Evolutionary conservation across 2,113 vertebrate species (phyloP), one percentile per base, ranked within the genome.

Genomic region (Phrynocephalus versicolor): DNA sequence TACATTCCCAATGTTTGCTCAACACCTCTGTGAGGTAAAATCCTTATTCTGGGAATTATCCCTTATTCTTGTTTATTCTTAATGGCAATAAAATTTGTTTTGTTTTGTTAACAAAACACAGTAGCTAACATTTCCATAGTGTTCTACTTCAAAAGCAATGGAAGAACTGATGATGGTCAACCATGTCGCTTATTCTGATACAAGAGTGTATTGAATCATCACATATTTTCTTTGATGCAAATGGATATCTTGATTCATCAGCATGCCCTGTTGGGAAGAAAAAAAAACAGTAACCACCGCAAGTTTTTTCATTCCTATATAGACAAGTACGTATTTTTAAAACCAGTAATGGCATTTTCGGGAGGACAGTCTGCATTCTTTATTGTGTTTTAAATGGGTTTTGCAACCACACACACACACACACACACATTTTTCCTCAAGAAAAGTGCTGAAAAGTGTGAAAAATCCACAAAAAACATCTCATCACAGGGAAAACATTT

Each of bases 61-160:
- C n/a, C n/a, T n/a, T n/a, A n/a, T 94, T 71, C 45, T 84, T 85
- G 45, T 88, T 23, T 89, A 88, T 86, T 39, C 69, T 80, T 92
- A 79, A 89, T 85, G 81, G 89, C 84, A 86, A 77, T 77, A 75
- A 74, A 45, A 14, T 55, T 75, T 75, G 72, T 41, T 74, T 87
- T 88, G 89, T 94, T 91, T 60, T 25, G 69, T 91, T 91, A 90
- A 80, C 88, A 91, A 92, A 91, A 87, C 83, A 91, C 88, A 88
- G 88, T 92, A 83, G 70, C 51, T 91, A 87, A 82, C 30, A 13
- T 84, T 83, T 83, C 45, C 45, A 6, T 81, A 89, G 91, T 85
- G 77, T 85, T 83, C 64, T 58, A 51, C 75, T 64, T 90, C 81
- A 75, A 79, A 70, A 0, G 60, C 39, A 86, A 35, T n/a, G 89